phyloP scores from a whole-genome alignment of 1,140 invertebrate species.

The Zaprionus nigranus region DNA sequence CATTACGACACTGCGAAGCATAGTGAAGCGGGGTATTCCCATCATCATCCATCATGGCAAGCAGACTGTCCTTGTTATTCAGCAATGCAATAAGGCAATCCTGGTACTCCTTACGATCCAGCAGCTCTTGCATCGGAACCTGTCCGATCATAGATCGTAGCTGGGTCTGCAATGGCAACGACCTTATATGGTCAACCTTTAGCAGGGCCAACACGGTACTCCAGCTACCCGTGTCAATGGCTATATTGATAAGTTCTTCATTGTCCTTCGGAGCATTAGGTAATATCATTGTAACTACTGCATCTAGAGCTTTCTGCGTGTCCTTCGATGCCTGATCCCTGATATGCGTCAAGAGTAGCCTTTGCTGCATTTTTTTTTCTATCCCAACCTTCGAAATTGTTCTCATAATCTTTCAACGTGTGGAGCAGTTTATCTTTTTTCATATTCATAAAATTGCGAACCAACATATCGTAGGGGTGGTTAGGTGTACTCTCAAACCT shows the following conservation, averaged over 20 bases:
- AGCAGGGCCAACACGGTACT: neutral
- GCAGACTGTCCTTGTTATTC: neutral
- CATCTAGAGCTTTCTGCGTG: neutral
- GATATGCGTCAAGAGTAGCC: neutral
- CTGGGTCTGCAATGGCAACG: neutral
- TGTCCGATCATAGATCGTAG: neutral
- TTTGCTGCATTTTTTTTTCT: neutral
- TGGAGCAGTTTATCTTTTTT: neutral
- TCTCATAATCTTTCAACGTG: neutral
- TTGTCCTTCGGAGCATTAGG: neutral
- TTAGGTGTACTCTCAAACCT: too few species aligned
- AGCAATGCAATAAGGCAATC: neutral
- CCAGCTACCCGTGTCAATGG: neutral
- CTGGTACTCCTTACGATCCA: neutral
- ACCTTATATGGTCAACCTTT: neutral
- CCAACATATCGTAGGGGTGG: neutral
- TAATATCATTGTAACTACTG: neutral
- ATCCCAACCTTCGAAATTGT: neutral
- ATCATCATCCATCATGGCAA: neutral
- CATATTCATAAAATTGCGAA: neutral
- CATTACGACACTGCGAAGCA: conserved; percentile 13
- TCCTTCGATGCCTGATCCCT: neutral
- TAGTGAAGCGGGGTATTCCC: neutral
- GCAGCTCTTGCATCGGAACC: too few species aligned
- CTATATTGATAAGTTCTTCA: neutral